Conservation (phyloP, 2,113 vertebrate genomes). For the Lutjanus erythropterus region DNA sequence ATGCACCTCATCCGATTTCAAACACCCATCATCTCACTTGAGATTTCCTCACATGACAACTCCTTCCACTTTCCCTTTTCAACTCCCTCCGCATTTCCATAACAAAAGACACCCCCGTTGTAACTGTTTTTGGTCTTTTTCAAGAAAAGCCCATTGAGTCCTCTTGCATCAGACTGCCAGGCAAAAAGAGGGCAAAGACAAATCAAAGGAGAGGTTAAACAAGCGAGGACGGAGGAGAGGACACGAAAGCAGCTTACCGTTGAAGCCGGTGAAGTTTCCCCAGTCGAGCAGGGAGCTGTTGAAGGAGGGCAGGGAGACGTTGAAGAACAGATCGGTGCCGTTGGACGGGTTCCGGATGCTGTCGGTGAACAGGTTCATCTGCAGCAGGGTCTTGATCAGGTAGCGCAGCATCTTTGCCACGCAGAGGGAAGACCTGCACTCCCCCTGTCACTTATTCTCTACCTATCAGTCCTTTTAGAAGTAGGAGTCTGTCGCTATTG, state of each 20-base stretch:
- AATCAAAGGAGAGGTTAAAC: not conserved
- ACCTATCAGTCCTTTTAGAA: conserved; percentile 43
- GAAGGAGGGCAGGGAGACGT: conserved; percentile 85
- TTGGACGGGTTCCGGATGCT: conserved; percentile 87
- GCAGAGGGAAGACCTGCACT: conserved; percentile 29
- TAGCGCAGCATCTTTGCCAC: conserved; percentile 92
- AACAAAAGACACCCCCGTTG: conserved; percentile 26
- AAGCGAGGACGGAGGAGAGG: not conserved
- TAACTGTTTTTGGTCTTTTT: conserved; percentile 9
- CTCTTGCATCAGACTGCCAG: conserved; percentile 1
- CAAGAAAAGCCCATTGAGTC: conserved; percentile 18
- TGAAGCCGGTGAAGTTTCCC: conserved; percentile 85
- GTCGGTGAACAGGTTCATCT: conserved; percentile 97
- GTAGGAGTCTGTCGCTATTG: conserved; percentile 8
- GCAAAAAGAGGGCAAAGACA: not conserved
- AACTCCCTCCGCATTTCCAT: conserved; percentile 39
- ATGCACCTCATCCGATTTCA: not conserved
- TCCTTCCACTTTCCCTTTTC: conserved; percentile 20
- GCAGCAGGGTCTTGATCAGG: conserved; percentile 95
- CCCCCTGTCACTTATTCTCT: conserved; percentile 21
- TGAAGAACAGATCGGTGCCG: conserved; percentile 88
- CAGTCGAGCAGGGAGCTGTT: conserved; percentile 86
- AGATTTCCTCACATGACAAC: conserved; percentile 10
- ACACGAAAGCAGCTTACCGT: conserved; percentile 84
- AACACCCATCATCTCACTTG: not conserved